A percentile compares a stretch with the other conserved stretches of the same genome.
These are phyloP conservation scores for Eriocheir sinensis DNA, from an alignment of 1,140 invertebrate species.

Conservation along the genomic window DNA sequence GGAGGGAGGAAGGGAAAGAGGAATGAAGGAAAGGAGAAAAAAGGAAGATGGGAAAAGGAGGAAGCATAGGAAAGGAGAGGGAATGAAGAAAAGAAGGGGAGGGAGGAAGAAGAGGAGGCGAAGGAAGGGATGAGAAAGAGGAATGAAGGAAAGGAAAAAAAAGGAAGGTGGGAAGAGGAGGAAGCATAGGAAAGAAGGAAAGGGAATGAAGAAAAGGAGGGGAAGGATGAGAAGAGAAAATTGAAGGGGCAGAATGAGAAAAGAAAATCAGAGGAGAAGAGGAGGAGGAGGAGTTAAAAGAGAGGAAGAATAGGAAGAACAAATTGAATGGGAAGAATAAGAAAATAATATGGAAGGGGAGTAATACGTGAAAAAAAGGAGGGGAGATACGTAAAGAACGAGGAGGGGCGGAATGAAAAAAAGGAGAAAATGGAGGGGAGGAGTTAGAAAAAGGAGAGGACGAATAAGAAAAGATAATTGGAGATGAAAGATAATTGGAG, in stretches of 20 bases:
- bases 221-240: not conserved
- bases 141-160: not conserved
- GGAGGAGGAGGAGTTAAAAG: no score
- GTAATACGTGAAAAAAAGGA: no score
- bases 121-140: constrained; percentile 10
- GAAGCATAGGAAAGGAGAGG: not conserved
- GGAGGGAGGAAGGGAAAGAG: not conserved
- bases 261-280: no score
- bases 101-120: not conserved
- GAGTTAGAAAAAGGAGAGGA: no score
- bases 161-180: not conserved
- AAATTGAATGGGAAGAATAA: no score
- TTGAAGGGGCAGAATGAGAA: no score
- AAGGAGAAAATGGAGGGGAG: no score
- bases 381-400: no score
- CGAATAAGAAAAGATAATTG: no score
- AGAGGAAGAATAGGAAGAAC: no score
- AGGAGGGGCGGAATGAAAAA: no score
- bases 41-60: not conserved
- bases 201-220: not conserved
- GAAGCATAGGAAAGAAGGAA: not conserved
- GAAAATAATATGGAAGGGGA: not conserved
- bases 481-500: no score
- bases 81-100: not conserved
- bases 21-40: not conserved